Conservation (phyloP, 2,888 invertebrate species). For the Gisinianus flammeolus region DNA sequence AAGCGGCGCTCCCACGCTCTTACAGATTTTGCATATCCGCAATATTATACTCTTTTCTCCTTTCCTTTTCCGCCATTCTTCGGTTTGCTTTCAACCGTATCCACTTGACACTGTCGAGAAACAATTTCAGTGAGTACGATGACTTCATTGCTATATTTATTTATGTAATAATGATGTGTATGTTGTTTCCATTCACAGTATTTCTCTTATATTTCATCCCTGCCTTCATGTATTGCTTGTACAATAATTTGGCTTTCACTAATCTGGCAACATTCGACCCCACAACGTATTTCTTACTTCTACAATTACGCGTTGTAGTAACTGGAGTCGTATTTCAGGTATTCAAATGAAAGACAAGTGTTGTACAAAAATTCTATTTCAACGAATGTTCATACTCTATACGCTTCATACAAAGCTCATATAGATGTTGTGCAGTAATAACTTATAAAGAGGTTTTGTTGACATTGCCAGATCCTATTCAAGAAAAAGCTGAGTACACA, state of each 20-base stretch:
- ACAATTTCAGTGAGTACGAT: no score
- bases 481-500: conserved; percentile 77
- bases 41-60: no score
- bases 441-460: background rate
- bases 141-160: no score
- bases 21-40: no score
- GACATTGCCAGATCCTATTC: conserved; percentile 75
- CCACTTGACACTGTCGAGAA: no score
- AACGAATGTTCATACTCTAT: no score
- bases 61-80: no score
- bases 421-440: no score
- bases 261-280: conserved; percentile 92
- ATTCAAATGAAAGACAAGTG: conserved; percentile 58
- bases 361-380: no score
- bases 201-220: conserved; percentile 86
- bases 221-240: conserved; percentile 87
- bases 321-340: conserved; percentile 93
- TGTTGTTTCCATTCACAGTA: conserved; percentile 64
- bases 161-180: background rate
- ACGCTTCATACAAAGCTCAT: no score
- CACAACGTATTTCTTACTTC: conserved; percentile 87
- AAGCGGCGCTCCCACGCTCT: no score
- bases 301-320: conserved; percentile 89
- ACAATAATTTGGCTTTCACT: conserved; percentile 91
- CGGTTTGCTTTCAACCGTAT: no score